Evolutionary conservation across 2,113 vertebrate species (phyloP).

Genomic region (Nycticorax nycticorax): DNA sequence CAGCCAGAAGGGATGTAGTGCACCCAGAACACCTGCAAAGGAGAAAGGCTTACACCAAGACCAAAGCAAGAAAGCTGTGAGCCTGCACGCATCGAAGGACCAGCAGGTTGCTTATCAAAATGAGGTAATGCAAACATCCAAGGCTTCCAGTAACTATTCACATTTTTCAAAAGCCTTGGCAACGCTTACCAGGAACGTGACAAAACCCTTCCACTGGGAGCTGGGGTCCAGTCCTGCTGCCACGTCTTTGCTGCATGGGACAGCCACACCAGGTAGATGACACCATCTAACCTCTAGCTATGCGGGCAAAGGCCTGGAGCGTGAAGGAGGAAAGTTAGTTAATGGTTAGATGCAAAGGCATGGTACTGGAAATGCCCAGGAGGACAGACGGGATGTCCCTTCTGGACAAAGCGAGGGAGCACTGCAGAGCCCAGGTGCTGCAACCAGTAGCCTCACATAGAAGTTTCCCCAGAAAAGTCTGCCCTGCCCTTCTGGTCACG

Average conservation of each 20-base stretch:
- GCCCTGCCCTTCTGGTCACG: background rate
- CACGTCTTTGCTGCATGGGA: background rate
- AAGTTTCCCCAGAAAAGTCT: background rate
- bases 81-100: fast-evolving
- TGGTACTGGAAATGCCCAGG: background rate
- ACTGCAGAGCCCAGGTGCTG: background rate
- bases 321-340: background rate
- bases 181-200: background rate
- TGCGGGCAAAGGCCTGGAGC: background rate
- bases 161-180: background rate
- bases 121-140: background rate
- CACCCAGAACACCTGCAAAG: background rate
- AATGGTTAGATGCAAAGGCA: background rate
- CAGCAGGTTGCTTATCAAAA: background rate
- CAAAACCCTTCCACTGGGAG: background rate
- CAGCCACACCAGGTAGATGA: background rate
- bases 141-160: background rate
- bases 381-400: background rate
- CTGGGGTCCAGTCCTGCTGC: background rate
- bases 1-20: background rate
- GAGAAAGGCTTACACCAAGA: background rate
- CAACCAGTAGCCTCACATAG: background rate
- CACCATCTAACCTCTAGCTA: background rate
- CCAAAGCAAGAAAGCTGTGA: fast-evolving
- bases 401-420: background rate